These are phyloP conservation scores for Stenurella melanura DNA, from an alignment of 2,888 invertebrate species.

Conservation along the genomic window DNA sequence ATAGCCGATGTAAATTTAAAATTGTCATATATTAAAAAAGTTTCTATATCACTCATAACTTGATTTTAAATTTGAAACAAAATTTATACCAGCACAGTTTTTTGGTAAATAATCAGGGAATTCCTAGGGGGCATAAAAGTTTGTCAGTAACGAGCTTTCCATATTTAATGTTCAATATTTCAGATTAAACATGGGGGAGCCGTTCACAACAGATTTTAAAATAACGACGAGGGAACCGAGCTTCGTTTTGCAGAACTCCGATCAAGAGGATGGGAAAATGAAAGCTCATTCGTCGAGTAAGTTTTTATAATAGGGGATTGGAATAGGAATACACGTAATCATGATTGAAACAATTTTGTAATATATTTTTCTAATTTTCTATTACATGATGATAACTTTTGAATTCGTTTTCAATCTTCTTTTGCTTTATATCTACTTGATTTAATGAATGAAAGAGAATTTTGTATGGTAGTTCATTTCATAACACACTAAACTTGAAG, in stretches of 20 bases:
- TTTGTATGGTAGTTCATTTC: too few species aligned
- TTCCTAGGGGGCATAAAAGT: background rate
- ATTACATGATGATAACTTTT: too few species aligned
- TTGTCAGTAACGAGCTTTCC: slow-evolving; percentile 17
- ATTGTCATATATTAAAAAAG: background rate
- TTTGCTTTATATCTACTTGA: too few species aligned
- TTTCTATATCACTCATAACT: background rate
- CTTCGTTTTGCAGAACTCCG: slow-evolving; percentile 70
- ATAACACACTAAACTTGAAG: too few species aligned
- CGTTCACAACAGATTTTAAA: slow-evolving; percentile 73
- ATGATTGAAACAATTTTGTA: too few species aligned
- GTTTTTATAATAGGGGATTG: slow-evolving; percentile 36
- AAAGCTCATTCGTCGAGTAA: slow-evolving; percentile 73
- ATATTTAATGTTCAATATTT: slow-evolving; percentile 34
- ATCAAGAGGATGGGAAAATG: slow-evolving; percentile 71
- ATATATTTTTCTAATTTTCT: too few species aligned
- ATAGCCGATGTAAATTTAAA: too few species aligned
- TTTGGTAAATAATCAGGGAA: slow-evolving; percentile 1
- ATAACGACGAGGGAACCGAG: slow-evolving; percentile 72
- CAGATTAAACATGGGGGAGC: slow-evolving; percentile 71
- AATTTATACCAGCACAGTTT: background rate
- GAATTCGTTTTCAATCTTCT: too few species aligned
- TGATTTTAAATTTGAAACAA: background rate
- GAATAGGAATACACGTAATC: too few species aligned
- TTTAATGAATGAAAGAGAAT: too few species aligned